These are phyloP conservation scores for Pelosia muscerda DNA, from an alignment of 2,888 invertebrate species.

Conservation along the genomic window DNA sequence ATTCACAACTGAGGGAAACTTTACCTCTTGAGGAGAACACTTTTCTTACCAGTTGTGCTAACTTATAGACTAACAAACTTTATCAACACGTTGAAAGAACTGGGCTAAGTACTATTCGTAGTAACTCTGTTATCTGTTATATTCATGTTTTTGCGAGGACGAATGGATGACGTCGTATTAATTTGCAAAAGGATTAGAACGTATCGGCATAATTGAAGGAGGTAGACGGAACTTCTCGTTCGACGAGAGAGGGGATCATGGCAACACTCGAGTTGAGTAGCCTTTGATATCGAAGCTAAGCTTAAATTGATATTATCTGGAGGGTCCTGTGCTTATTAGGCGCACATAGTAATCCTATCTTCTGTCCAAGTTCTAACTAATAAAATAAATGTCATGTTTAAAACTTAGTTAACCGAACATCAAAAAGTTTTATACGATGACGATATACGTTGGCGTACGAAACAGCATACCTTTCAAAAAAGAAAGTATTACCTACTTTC, in stretches of 20 bases:
- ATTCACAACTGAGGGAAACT: constrained; percentile 3
- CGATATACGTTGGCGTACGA: too few relatives aligned
- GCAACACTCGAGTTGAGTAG: background rate
- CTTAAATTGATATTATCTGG: constrained; percentile 4
- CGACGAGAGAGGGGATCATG: background rate
- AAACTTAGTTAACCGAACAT: too few relatives aligned
- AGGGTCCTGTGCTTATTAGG: background rate
- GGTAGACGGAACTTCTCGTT: background rate
- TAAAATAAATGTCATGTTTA: too few relatives aligned
- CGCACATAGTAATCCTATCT: background rate
- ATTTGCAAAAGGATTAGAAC: background rate
- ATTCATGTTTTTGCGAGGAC: background rate
- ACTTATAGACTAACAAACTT: background rate
- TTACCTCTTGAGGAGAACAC: background rate
- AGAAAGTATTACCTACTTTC: too few relatives aligned
- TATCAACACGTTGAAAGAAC: background rate
- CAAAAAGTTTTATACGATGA: background rate
- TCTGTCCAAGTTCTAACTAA: too few relatives aligned
- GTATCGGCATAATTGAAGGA: background rate
- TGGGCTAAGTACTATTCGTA: background rate
- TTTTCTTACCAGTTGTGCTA: background rate
- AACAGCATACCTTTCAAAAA: too few relatives aligned
- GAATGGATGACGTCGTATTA: background rate
- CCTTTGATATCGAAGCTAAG: background rate
- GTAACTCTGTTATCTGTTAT: background rate